Evolutionary conservation across 2,113 vertebrate genomes (phyloP).

Genomic region (Lathamus discolor): DNA sequence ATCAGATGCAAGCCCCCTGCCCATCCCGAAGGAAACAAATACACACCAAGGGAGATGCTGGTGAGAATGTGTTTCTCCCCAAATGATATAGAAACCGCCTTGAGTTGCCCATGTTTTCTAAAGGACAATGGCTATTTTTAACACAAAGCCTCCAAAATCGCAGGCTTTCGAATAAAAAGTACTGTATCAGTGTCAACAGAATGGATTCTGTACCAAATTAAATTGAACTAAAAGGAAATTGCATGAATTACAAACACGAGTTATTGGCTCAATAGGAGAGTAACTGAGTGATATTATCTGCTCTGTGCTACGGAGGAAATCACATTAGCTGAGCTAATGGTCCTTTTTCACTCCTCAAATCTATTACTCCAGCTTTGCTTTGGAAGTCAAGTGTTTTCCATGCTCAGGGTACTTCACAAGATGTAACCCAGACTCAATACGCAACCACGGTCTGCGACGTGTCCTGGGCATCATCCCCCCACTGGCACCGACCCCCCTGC

Average conservation of each 20-base stretch:
- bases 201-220: neutral
- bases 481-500: neutral
- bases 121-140: conserved; percentile 21
- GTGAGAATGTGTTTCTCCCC: neutral
- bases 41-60: neutral
- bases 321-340: neutral
- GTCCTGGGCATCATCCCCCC: neutral
- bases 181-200: neutral
- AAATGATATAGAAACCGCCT: neutral
- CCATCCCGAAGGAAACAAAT: neutral
- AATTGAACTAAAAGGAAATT: conserved; percentile 19
- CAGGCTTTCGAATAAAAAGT: neutral
- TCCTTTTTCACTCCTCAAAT: conserved; percentile 16
- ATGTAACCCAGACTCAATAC: neutral
- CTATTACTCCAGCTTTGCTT: neutral
- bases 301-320: neutral
- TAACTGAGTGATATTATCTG: neutral
- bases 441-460: neutral
- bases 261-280: neutral
- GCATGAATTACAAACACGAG: conserved; percentile 25
- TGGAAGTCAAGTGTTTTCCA: neutral
- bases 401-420: neutral
- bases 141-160: neutral
- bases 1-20: neutral
- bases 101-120: neutral